Percentiles rank a stretch among this genome's conserved stretches.
Evolutionary conservation across 2,797 vertebrate genomes (phyloP).

Genomic region (Pampus argenteus): DNA sequence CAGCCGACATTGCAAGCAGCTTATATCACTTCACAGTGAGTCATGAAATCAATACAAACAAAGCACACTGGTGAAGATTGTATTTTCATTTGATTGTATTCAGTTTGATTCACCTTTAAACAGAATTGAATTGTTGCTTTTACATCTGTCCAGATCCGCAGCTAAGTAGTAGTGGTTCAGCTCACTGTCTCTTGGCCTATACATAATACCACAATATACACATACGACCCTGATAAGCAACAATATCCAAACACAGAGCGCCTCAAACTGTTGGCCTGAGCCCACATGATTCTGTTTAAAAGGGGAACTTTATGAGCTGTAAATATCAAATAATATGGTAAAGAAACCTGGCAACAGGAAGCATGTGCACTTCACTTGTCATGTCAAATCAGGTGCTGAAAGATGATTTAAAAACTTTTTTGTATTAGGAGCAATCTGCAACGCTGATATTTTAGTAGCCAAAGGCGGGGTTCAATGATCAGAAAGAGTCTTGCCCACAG

Average conservation of each 20-base stretch:
- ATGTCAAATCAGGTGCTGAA: conserved; percentile 61
- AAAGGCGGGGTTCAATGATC: conserved; percentile 65
- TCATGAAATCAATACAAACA: conserved; percentile 75
- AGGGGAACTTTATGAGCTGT: conserved; percentile 63
- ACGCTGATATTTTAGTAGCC: conserved; percentile 59
- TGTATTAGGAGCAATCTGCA: conserved; percentile 48
- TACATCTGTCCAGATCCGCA: conserved; percentile 52
- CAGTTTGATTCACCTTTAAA: conserved; percentile 75
- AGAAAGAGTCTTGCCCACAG: conserved; percentile 69
- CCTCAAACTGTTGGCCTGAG: conserved; percentile 40
- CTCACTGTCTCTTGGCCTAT: conserved; percentile 35
- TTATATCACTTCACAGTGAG: conserved; percentile 66
- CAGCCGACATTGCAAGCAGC: conserved; percentile 37
- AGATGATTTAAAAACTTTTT: conserved; percentile 53
- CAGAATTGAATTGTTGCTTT: conserved; percentile 69
- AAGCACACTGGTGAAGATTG: conserved; percentile 47
- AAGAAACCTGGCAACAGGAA: conserved; percentile 62
- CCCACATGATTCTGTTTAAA: conserved; percentile 61
- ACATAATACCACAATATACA: conserved; percentile 37
- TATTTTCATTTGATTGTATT: conserved; percentile 64
- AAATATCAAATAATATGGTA: conserved; percentile 73
- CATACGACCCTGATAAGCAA: conserved; percentile 58
- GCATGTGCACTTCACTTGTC: conserved; percentile 65
- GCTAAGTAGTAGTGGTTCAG: conserved; percentile 33
- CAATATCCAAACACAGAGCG: conserved; percentile 42